Evolutionary conservation across 2,888 invertebrate species (phyloP).

Genomic region (Hypomecis atomaria): DNA sequence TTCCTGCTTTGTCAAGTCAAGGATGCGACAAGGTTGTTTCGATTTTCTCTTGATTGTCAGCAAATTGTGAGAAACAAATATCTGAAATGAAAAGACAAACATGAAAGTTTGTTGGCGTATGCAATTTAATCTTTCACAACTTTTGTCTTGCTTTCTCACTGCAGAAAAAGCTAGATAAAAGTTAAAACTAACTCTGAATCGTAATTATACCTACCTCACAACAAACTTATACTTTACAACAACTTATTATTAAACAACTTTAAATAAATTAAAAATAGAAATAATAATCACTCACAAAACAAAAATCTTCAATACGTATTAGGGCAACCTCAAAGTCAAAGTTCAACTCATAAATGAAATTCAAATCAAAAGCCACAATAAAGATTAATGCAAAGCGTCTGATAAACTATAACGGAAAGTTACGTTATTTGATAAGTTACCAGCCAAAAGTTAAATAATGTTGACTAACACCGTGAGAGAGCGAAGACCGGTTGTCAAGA

Average conservation of each 20-base stretch:
- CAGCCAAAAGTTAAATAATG: constrained; percentile 70
- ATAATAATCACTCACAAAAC: background rate
- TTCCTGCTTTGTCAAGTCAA: no score
- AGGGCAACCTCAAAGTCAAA: background rate
- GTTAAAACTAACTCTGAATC: no score
- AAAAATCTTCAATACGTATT: background rate
- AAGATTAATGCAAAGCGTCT: constrained; percentile 26
- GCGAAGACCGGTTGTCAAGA: constrained; percentile 63
- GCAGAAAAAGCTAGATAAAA: no score
- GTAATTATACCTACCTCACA: no score
- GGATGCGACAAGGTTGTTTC: no score
- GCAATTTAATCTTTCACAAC: no score
- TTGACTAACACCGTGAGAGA: constrained; percentile 66
- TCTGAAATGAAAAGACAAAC: no score
- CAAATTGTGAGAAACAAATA: no score
- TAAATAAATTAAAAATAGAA: background rate
- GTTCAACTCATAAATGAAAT: constrained; percentile 19
- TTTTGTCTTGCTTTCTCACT: no score
- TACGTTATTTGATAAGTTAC: constrained; percentile 35
- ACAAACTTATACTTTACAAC: no score
- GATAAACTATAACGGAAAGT: constrained; percentile 14
- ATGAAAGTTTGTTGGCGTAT: no score
- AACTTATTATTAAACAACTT: background rate
- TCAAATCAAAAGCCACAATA: constrained; percentile 9
- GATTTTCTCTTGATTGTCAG: no score